Percentiles rank a stretch among this genome's conserved stretches.
Conservation (phyloP, 2,113 vertebrate species). For the Istiophorus platypterus region DNA sequence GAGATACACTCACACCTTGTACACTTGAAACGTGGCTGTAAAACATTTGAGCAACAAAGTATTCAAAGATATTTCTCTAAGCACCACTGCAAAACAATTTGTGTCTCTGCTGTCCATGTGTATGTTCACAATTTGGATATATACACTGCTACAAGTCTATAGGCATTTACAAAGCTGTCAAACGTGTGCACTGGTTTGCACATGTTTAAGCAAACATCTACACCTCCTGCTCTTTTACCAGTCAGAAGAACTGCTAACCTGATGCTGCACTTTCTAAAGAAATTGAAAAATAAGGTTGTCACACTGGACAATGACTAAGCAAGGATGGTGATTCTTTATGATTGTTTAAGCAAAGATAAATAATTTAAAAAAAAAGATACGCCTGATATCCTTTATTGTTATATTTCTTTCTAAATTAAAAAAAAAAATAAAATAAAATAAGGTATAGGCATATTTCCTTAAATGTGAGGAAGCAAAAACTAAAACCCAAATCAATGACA, state of each 20-base stretch:
- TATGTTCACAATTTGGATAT: neutral
- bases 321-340: neutral
- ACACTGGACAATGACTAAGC: neutral
- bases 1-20: neutral
- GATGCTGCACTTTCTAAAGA: neutral
- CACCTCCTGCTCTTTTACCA: neutral
- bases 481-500: slow-evolving; percentile 4
- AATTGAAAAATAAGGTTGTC: neutral
- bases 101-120: neutral
- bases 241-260: no score
- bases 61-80: neutral
- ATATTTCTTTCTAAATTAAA: neutral
- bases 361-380: neutral
- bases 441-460: neutral
- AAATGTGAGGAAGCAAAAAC: neutral
- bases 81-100: neutral
- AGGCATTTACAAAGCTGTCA: neutral
- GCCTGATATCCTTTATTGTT: neutral
- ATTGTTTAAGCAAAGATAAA: no score
- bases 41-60: neutral
- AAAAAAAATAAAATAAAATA: no score
- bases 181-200: slow-evolving; percentile 4
- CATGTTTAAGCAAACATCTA: neutral
- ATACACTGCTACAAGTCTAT: neutral
- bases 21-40: no score